Conservation (phyloP, 2,113 vertebrate genomes). For the Hippocampus guttulatus region DNA sequence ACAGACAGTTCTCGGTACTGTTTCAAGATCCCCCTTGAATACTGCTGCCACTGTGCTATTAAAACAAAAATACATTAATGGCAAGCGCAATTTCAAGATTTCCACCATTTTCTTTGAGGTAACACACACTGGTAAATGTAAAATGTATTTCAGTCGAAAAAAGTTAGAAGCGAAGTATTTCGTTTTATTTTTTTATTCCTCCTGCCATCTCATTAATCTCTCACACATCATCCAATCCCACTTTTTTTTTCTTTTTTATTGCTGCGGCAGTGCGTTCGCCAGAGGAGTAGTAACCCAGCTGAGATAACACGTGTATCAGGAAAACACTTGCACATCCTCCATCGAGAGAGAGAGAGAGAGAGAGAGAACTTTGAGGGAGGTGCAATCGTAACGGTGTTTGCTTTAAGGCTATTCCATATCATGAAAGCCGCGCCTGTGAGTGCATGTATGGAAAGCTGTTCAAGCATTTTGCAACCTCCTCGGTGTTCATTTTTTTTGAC, state of each 20-base stretch:
- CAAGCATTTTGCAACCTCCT: too few relatives aligned
- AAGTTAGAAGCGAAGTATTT: neutral
- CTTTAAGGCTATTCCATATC: conserved; percentile 25
- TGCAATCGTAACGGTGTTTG: neutral
- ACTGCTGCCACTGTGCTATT: neutral
- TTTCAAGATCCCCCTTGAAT: neutral
- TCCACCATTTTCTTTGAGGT: neutral
- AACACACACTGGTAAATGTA: neutral
- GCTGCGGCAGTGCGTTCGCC: conserved; percentile 24
- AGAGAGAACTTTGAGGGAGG: neutral
- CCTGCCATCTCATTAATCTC: conserved; percentile 33
- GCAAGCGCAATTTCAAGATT: neutral
- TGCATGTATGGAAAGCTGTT: neutral
- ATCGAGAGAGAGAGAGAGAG: conserved; percentile 5
- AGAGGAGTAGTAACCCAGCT: conserved; percentile 30
- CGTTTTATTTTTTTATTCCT: neutral
- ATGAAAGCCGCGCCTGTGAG: conserved; percentile 12
- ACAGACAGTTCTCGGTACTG: neutral
- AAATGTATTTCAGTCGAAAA: neutral
- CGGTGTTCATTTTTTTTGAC: too few relatives aligned
- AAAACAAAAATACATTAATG: neutral
- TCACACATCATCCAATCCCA: conserved; percentile 12
- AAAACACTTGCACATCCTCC: conserved; percentile 27
- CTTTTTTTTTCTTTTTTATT: conserved; percentile 8
- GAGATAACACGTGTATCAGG: conserved; percentile 41